Conservation (phyloP, 2,888 invertebrate species). For the Atethmia centrago region DNA sequence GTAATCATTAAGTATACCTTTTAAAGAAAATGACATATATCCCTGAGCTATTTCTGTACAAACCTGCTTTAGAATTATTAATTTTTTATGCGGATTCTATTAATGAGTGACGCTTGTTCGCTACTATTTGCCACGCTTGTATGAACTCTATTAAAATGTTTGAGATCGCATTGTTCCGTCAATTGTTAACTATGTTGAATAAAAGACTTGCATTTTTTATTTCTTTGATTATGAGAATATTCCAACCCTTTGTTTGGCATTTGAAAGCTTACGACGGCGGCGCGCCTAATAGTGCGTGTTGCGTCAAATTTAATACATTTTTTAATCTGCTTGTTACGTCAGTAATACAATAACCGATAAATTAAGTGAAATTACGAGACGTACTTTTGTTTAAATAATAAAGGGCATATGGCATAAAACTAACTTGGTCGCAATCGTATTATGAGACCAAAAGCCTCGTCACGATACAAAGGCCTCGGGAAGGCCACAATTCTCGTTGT, state of each 20-base stretch:
- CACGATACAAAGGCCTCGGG: constrained; percentile 3
- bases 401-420: constrained; percentile 20
- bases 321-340: constrained; percentile 42
- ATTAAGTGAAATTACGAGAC: constrained; percentile 20
- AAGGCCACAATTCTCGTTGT: constrained; percentile 24
- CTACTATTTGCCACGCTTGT: constrained; percentile 73
- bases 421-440: constrained; percentile 5
- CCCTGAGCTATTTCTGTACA: constrained; percentile 21
- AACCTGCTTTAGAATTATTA: constrained; percentile 39
- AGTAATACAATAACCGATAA: constrained; percentile 25
- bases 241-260: constrained; percentile 62
- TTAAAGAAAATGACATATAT: constrained; percentile 44
- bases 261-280: constrained; percentile 56
- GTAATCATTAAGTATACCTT: constrained; percentile 21
- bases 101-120: constrained; percentile 66
- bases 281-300: constrained; percentile 53
- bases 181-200: constrained; percentile 74
- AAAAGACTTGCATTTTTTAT: constrained; percentile 61
- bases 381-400: constrained; percentile 16
- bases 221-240: constrained; percentile 54
- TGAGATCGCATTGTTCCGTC: constrained; percentile 79
- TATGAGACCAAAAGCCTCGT: constrained; percentile 13
- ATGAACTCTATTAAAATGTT: constrained; percentile 80
- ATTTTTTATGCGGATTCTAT: constrained; percentile 41
- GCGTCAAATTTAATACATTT: constrained; percentile 49